A percentile compares a stretch with the other conserved stretches of the same genome.
phyloP scores from a whole-genome alignment of 2,797 vertebrate species.

The Potorous gilbertii region DNA sequence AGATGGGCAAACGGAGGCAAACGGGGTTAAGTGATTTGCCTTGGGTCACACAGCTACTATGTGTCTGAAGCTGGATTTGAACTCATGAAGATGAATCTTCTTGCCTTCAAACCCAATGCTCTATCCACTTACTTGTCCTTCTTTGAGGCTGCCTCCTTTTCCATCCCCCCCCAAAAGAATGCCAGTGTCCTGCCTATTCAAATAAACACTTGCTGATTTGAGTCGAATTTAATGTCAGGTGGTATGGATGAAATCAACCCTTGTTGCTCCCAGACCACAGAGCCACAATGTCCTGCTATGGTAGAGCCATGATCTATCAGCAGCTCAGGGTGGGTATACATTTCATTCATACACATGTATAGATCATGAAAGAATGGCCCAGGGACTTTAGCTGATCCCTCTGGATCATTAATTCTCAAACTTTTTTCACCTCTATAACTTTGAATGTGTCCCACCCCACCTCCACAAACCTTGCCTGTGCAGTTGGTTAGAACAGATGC shows the following conservation, averaged over 20 bases:
- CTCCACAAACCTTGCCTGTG: neutral
- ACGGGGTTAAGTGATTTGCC: no score
- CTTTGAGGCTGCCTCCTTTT: neutral
- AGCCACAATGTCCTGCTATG: neutral
- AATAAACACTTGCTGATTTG: neutral
- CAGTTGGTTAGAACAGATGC: neutral
- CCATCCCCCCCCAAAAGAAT: neutral
- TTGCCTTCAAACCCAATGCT: no score
- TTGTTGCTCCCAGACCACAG: neutral
- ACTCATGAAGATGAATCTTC: no score
- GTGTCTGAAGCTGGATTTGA: no score
- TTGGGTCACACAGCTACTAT: no score
- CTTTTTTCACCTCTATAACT: neutral
- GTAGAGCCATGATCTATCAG: neutral
- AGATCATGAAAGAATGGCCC: neutral
- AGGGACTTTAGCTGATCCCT: neutral
- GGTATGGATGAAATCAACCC: neutral
- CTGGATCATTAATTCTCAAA: neutral
- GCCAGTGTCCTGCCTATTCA: neutral
- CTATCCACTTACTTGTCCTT: neutral
- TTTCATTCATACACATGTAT: neutral
- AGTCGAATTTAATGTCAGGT: neutral
- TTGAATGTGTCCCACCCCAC: neutral
- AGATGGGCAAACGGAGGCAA: no score
- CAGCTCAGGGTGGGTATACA: no score